Evolutionary conservation across 2,888 invertebrate genomes (phyloP), one percentile per base, ranked within the genome.

Genomic region (Tipula confusa): DNA sequence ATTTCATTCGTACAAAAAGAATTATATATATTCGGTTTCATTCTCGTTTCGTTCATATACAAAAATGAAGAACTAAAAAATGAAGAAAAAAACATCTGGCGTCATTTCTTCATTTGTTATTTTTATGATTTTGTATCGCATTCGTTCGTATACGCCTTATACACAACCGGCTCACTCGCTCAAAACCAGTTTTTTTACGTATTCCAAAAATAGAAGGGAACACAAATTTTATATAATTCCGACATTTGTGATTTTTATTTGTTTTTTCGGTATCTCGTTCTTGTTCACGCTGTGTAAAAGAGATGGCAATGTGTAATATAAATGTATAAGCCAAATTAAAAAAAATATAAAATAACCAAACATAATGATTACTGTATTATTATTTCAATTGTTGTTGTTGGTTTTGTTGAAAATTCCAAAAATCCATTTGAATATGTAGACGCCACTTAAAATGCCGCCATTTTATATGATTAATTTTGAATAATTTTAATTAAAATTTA

Each of bases 301-400:
- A 64, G 24, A 18, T 11, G 9, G 64, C 64, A 64, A 64, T 7
- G 11, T 64, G 64, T 64, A 64, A 64, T 64, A 64, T 24, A 64
- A 64, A 24, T 64, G 6, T 24, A 24, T 18, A 64, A n/a, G 9
- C 64, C 64, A 64, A 64, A 64, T 64, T 64, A 64, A 64, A 64
- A 64, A 48, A 64, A 48, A 48, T n/a, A n/a, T n/a, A n/a, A n/a
- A n/a, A n/a, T n/a, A n/a, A n/a, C n/a, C n/a, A n/a, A n/a, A 48
- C 13, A 43, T 43, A 24, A 64, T 64, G 64, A 64, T 64, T 64
- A 64, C 64, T 64, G 24, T 64, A 24, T 64, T 64, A 64, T 64
- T 64, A 64, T 64, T 64, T 5, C 64, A 64, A 64, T 64, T 64
- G 64, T 64, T 64, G 64, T 64, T 64, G 64, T 64, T 64, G 64